These are phyloP conservation scores for Sternotherus odoratus DNA, from an alignment of 2,797 vertebrate species.

Conservation along the genomic window DNA sequence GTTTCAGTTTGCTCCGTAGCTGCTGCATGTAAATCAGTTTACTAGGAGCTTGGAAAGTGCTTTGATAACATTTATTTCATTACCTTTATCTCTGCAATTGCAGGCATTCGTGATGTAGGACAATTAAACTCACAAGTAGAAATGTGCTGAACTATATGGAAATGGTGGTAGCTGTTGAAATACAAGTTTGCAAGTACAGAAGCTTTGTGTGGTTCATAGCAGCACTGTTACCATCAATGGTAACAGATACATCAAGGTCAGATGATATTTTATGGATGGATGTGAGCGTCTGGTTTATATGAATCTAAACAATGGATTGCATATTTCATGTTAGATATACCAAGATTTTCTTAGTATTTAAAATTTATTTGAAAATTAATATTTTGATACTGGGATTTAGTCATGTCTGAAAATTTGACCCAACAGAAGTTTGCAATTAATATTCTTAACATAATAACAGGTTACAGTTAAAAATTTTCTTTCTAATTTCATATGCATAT, in stretches of 20 bases:
- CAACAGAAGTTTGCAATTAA: background rate
- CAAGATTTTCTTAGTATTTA: background rate
- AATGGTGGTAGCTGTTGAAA: conserved; percentile 3
- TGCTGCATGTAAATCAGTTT: conserved; percentile 79
- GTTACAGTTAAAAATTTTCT: background rate
- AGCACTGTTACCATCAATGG: background rate
- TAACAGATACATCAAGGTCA: background rate
- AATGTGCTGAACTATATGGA: conserved; percentile 8
- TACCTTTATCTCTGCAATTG: conserved; percentile 70
- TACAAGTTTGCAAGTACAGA: background rate
- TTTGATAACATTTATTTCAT: conserved; percentile 65
- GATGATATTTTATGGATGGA: background rate
- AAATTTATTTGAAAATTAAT: background rate
- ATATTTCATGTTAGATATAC: background rate
- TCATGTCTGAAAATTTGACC: background rate
- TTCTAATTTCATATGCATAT: background rate
- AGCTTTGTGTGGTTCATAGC: conserved; percentile 4
- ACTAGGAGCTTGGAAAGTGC: conserved; percentile 59
- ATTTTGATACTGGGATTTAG: background rate
- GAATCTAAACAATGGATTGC: background rate
- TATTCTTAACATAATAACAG: background rate
- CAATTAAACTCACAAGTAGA: conserved; percentile 44
- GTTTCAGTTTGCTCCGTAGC: conserved; percentile 70
- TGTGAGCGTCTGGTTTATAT: background rate
- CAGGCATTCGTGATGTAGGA: conserved; percentile 38